Base-by-base conservation (phyloP, 2,113 vertebrate genomes). In the Muscicapa adusta region DNA sequence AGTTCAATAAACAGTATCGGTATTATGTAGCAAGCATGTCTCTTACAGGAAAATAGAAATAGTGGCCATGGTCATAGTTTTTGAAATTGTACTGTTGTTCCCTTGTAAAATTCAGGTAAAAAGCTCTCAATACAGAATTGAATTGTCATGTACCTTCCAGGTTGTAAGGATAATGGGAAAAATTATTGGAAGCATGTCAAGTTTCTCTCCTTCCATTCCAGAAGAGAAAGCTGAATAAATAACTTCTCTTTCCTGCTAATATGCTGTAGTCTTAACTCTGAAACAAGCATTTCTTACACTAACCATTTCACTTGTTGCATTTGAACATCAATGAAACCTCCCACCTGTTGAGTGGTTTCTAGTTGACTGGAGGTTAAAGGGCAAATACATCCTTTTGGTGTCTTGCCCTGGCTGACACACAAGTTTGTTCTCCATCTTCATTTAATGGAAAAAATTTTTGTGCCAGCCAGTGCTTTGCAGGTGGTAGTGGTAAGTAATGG, bases 381-480 rank as follows among this genome's bases (percentile, higher is more conserved):
- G 94, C 95, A 97, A 98, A 98, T 98, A 97, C 47, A 91, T 98
- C 98, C 98, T 98, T 96, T 84, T 98, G 98, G 98, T 98, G 98
- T 97, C 89, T 96, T 97, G 79, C 63, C 80, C 97, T 98, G 97
- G 94, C 97, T 98, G 98, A 90, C 96, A 97, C 85, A 95, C 72
- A 96, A 97, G 22, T 97, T 98, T 98, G 73, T 97, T 97, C 95
- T 88, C n/a, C 42, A 2, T 74, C 28, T 82, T 93, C 18, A 75
- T 95, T 95, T 61, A 91, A 73, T 42, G 75, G 97, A 96, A 90
- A 95, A 98, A 97, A 97, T 92, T 97, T 97, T 92, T 97, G 84
- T 98, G 96, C 94, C 98, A 98, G 97, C 96, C 94, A 97, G 96
- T 60, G 47, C 81, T 84, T 93, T 60, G 80, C 63, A 83, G 33